phyloP scores from a whole-genome alignment of 2,888 invertebrate genomes.

The Hydrotaea cyrtoneurina region DNA sequence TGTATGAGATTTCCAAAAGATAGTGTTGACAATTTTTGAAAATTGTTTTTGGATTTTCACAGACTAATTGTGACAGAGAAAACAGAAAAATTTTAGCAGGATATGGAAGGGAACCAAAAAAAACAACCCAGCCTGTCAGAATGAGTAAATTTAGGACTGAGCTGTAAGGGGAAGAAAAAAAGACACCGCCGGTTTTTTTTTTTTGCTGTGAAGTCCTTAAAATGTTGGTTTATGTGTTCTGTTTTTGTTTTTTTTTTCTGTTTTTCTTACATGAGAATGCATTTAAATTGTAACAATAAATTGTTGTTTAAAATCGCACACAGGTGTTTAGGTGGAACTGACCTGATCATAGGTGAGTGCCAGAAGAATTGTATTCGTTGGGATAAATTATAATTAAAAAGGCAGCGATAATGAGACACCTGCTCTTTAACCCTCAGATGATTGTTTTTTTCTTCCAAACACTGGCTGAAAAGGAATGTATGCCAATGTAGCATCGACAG shows the following conservation, averaged over 20 bases:
- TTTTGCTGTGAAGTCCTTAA: background rate
- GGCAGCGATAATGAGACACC: too few species aligned
- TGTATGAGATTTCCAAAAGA: slow-evolving; percentile 33
- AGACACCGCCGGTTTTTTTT: background rate
- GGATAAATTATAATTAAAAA: too few species aligned
- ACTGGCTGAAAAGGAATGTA: too few species aligned
- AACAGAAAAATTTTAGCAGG: background rate
- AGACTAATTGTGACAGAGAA: background rate
- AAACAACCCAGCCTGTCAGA: too few species aligned
- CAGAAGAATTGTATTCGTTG: too few species aligned
- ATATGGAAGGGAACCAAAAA: background rate
- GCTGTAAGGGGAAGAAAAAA: too few species aligned
- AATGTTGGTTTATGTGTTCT: too few species aligned
- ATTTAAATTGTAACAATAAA: slow-evolving; percentile 16
- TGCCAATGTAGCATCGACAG: too few species aligned
- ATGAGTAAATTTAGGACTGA: too few species aligned
- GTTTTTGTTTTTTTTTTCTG: background rate
- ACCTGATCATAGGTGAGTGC: background rate
- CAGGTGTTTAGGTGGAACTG: background rate
- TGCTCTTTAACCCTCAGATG: too few species aligned
- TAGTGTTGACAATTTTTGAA: slow-evolving; percentile 26
- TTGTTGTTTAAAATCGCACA: background rate
- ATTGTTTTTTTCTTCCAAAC: too few species aligned
- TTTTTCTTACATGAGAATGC: background rate
- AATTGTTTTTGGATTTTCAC: slow-evolving; percentile 1